Evolutionary conservation across 2,888 invertebrate species (phyloP).

Genomic region (Agrotis puta): DNA sequence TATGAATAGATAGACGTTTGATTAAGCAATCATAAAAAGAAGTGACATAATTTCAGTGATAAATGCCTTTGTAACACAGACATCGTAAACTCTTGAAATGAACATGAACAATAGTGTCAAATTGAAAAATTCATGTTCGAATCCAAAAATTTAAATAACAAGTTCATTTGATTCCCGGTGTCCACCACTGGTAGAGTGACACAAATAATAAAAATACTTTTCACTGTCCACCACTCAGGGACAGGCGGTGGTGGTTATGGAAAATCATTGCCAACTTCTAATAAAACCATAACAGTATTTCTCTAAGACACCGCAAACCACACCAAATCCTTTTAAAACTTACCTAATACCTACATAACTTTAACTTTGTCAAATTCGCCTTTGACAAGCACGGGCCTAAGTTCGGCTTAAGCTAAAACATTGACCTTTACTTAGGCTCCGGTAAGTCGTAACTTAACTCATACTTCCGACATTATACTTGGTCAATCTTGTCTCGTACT

Average conservation of each 20-base stretch:
- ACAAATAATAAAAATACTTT: too few relatives aligned
- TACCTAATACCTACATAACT: slow-evolving; percentile 31
- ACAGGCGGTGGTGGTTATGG: too few relatives aligned
- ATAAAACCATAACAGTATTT: not conserved
- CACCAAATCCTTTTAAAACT: slow-evolving; percentile 32
- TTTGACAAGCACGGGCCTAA: slow-evolving; percentile 14
- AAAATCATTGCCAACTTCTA: not conserved
- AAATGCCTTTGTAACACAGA: not conserved
- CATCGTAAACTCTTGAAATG: not conserved
- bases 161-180: too few relatives aligned
- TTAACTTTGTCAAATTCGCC: slow-evolving; percentile 16
- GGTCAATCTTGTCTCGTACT: slow-evolving; percentile 58
- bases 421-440: slow-evolving; percentile 31
- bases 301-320: not conserved
- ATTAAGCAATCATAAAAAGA: not conserved
- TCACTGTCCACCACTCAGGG: too few relatives aligned
- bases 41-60: not conserved
- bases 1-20: too few relatives aligned
- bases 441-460: slow-evolving; percentile 22
- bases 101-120: not conserved
- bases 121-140: not conserved
- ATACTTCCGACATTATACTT: slow-evolving; percentile 42
- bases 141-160: not conserved
- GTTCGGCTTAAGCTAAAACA: slow-evolving; percentile 25
- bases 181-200: too few relatives aligned